These are phyloP conservation scores for Spinibarbus caldwelli DNA, from an alignment of 2,797 vertebrate genomes.

Conservation along the genomic window DNA sequence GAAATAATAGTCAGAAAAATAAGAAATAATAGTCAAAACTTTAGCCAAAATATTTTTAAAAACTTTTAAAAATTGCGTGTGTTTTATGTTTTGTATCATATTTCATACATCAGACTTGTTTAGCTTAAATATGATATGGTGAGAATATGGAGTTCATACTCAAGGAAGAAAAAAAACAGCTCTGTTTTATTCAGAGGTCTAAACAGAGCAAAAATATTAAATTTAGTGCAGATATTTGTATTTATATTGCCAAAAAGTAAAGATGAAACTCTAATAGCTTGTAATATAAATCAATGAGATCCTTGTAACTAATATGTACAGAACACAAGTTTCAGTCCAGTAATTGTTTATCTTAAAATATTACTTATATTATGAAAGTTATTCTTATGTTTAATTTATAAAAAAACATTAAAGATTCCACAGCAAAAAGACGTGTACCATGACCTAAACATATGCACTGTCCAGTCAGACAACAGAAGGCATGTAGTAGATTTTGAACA, in stretches of 20 bases:
- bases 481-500: too few species aligned
- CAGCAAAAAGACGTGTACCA: not conserved
- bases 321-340: not conserved
- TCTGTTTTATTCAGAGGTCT: not conserved
- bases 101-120: too few species aligned
- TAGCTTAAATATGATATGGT: not conserved
- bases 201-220: not conserved
- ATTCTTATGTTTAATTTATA: not conserved
- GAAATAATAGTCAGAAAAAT: too few species aligned
- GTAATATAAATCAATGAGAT: not conserved
- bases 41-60: too few species aligned
- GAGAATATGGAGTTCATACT: not conserved
- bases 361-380: not conserved
- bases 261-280: not conserved
- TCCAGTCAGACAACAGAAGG: not conserved
- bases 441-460: not conserved
- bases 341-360: not conserved
- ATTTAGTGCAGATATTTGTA: too few species aligned
- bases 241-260: not conserved
- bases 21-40: too few species aligned
- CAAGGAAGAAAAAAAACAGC: not conserved
- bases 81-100: too few species aligned
- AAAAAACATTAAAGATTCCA: not conserved
- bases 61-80: too few species aligned
- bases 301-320: not conserved